phyloP scores from a whole-genome alignment of 2,888 invertebrate species.

The Dicranocentrus wangi region DNA sequence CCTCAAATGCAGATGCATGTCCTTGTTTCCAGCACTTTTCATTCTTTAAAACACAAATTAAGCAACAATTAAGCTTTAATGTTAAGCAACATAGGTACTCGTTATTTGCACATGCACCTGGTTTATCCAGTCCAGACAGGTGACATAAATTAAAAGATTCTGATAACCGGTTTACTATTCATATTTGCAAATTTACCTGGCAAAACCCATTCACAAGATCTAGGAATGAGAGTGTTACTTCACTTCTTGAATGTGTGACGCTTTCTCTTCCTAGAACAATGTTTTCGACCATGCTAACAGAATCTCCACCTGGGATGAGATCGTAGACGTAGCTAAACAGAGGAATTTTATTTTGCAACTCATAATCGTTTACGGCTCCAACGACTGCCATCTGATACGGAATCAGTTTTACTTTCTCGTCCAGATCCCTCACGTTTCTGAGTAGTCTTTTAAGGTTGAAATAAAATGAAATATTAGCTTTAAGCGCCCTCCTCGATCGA shows the following conservation, averaged over 20 bases:
- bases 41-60: slow-evolving; percentile 27
- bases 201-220: slow-evolving; percentile 37
- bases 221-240: slow-evolving; percentile 65
- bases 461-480: background rate
- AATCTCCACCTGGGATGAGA: slow-evolving; percentile 33
- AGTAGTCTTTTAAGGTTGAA: slow-evolving; percentile 49
- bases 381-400: slow-evolving; percentile 61
- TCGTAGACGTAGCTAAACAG: slow-evolving; percentile 55
- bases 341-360: slow-evolving; percentile 29
- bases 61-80: background rate
- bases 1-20: slow-evolving; percentile 27
- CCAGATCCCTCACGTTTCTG: slow-evolving; percentile 30
- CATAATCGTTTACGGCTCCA: slow-evolving; percentile 42
- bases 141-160: background rate
- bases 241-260: slow-evolving; percentile 53
- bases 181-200: slow-evolving; percentile 38
- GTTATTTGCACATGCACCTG: background rate
- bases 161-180: background rate
- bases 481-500: too few species aligned
- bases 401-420: slow-evolving; percentile 46
- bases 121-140: background rate
- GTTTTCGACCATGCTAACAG: slow-evolving; percentile 55
- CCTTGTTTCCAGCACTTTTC: slow-evolving; percentile 46
- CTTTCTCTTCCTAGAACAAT: slow-evolving; percentile 68
- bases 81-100: too few species aligned